phyloP scores from a whole-genome alignment of 2,888 invertebrate species.

The Parasteatoda lunata region DNA sequence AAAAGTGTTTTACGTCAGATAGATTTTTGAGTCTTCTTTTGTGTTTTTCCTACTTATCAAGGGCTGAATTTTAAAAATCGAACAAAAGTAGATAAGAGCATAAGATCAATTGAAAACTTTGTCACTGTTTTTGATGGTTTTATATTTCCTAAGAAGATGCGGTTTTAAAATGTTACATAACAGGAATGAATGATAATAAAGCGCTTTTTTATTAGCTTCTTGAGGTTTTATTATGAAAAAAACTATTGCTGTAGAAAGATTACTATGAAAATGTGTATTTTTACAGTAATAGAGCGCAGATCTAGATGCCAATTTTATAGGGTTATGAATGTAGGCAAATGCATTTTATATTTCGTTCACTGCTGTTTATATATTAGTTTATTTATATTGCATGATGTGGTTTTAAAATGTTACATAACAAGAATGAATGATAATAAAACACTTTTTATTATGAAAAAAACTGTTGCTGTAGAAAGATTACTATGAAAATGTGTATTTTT shows the following conservation, averaged over 20 bases:
- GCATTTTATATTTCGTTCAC: no score
- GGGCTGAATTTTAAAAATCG: constrained; percentile 19
- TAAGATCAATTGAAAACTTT: constrained; percentile 17
- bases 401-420: not conserved
- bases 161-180: not conserved
- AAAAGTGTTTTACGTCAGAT: constrained; percentile 30
- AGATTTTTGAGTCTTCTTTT: constrained; percentile 37
- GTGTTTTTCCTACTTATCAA: constrained; percentile 15
- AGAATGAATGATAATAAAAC: not conserved
- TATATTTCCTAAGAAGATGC: not conserved
- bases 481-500: no score
- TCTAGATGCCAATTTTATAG: no score
- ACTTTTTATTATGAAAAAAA: no score
- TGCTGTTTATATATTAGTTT: no score
- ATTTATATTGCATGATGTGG: not conserved
- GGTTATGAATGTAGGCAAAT: no score
- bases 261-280: no score
- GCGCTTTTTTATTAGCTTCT: not conserved
- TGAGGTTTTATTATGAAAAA: not conserved
- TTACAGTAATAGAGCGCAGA: no score
- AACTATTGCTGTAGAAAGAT: no score
- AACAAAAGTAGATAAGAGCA: constrained; percentile 21
- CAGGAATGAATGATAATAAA: not conserved
- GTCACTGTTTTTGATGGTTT: not conserved
- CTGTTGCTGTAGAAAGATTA: no score